phyloP scores from a whole-genome alignment of 1,140 invertebrate species.

The Maconellicoccus hirsutus region DNA sequence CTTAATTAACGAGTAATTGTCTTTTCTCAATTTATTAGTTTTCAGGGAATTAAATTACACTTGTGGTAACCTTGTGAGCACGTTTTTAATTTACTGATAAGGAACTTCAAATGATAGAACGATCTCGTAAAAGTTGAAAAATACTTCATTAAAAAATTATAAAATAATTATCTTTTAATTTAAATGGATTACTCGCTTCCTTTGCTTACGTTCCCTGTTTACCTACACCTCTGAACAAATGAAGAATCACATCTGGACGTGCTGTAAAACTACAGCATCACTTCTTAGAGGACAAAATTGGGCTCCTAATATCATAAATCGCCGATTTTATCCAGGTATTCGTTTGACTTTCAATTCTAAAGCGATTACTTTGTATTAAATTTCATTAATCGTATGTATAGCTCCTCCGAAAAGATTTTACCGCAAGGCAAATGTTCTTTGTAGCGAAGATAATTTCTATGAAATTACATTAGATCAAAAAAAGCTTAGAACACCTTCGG shows the following conservation, averaged over 20 bases:
- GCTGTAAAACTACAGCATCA: background rate
- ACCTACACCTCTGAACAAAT: too few species aligned
- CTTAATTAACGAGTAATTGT: too few species aligned
- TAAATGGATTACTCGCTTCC: too few species aligned
- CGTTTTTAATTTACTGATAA: too few species aligned
- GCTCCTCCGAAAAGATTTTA: conserved; percentile 7
- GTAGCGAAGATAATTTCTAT: conserved; percentile 41
- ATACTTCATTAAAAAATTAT: too few species aligned
- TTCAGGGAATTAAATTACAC: too few species aligned
- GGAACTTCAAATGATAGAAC: too few species aligned
- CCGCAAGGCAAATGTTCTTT: background rate
- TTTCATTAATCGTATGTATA: background rate
- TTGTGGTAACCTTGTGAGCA: too few species aligned
- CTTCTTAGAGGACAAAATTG: background rate
- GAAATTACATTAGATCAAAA: conserved; percentile 70
- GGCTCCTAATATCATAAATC: background rate
- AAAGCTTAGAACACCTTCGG: conserved; percentile 78
- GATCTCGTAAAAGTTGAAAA: too few species aligned
- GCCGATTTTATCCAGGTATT: background rate
- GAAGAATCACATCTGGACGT: background rate
- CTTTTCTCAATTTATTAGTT: too few species aligned
- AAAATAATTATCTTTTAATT: too few species aligned
- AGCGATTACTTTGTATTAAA: background rate
- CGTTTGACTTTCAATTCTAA: background rate
- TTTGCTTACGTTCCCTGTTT: too few species aligned